Conservation (phyloP, 2,797 vertebrate species). For the Xyrichtys novacula region DNA sequence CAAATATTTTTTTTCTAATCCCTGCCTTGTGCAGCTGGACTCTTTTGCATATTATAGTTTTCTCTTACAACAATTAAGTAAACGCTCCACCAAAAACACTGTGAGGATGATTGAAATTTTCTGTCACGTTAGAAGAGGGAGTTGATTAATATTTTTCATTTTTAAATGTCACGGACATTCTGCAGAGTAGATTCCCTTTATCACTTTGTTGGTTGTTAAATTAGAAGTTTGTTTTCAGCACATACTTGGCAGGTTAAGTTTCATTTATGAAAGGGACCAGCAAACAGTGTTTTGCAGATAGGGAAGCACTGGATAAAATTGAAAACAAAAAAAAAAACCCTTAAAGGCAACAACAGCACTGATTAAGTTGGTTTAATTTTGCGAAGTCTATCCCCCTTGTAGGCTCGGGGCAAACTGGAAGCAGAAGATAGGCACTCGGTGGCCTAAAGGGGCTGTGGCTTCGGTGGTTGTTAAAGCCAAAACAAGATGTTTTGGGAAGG, state of each 20-base stretch:
- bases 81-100: not conserved
- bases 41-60: no score
- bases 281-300: slow-evolving; percentile 10
- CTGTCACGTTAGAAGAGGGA: not conserved
- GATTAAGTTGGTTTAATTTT: not conserved
- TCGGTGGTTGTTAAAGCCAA: not conserved
- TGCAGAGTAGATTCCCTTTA: slow-evolving; percentile 7
- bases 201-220: not conserved
- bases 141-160: slow-evolving; percentile 18
- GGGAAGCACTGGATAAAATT: not conserved
- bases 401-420: not conserved
- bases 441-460: not conserved
- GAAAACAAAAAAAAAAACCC: not conserved
- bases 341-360: not conserved
- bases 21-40: not conserved
- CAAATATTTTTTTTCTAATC: not conserved
- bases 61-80: slow-evolving; percentile 5
- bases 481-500: no score
- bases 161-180: slow-evolving; percentile 38
- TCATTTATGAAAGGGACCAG: slow-evolving; percentile 8
- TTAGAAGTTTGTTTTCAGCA: slow-evolving; percentile 14
- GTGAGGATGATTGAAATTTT: slow-evolving; percentile 18
- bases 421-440: not conserved
- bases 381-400: not conserved
- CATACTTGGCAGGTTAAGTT: slow-evolving; percentile 3